Conservation (phyloP, 1,140 invertebrate genomes). For the Sitodiplosis mosellana region DNA sequence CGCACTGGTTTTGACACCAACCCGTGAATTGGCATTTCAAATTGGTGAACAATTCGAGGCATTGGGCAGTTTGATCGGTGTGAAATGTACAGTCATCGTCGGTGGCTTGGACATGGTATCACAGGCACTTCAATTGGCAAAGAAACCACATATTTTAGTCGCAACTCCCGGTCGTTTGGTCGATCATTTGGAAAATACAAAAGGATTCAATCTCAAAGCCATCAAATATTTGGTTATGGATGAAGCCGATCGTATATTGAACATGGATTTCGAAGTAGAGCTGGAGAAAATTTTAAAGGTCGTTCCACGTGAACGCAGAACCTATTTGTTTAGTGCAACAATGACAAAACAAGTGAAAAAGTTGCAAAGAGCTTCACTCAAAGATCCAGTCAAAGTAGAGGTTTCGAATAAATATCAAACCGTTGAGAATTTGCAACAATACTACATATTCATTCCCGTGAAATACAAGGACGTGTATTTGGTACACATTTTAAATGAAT, state of each 20-base stretch:
- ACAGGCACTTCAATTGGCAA: slow-evolving; percentile 74
- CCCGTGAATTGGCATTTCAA: slow-evolving; percentile 91
- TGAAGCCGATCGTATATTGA: slow-evolving; percentile 87
- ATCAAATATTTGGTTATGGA: slow-evolving; percentile 91
- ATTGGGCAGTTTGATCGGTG: slow-evolving; percentile 60
- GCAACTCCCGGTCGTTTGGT: slow-evolving; percentile 79
- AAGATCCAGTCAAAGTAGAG: slow-evolving; percentile 86
- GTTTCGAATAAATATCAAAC: slow-evolving; percentile 96
- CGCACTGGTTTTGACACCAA: slow-evolving; percentile 87
- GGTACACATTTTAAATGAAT: slow-evolving; percentile 88
- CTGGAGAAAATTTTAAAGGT: slow-evolving; percentile 89
- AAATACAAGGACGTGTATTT: slow-evolving; percentile 98
- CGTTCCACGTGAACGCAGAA: slow-evolving; percentile 72
- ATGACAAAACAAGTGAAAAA: slow-evolving; percentile 99
- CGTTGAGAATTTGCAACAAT: slow-evolving; percentile 89
- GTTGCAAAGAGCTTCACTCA: slow-evolving; percentile 82
- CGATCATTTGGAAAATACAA: slow-evolving; percentile 85
- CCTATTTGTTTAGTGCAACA: slow-evolving; percentile 87
- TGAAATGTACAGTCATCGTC: slow-evolving; percentile 90
- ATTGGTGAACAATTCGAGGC: slow-evolving; percentile 89
- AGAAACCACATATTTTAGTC: slow-evolving; percentile 90
- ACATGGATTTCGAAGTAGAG: slow-evolving; percentile 93
- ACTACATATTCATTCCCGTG: slow-evolving; percentile 88
- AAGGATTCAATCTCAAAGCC: slow-evolving; percentile 76
- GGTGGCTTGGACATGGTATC: slow-evolving; percentile 97